These are phyloP conservation scores for Macrophya annulata DNA, from an alignment of 2,888 invertebrate genomes.

Conservation along the genomic window DNA sequence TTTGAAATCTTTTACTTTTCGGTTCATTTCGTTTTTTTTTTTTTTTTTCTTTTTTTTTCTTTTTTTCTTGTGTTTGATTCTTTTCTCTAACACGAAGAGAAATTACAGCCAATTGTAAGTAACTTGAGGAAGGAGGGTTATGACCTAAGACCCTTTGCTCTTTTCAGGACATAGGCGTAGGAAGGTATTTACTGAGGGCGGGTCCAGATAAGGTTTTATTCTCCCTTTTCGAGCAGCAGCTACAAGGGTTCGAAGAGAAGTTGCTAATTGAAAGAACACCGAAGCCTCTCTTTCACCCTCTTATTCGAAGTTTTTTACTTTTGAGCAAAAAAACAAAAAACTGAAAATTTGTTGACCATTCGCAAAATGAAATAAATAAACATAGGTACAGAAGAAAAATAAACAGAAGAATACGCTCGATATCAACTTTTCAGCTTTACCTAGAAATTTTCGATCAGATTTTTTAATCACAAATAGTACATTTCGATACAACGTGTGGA, in stretches of 20 bases:
- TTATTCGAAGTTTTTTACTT: neutral
- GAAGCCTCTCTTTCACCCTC: neutral
- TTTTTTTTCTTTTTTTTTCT: neutral
- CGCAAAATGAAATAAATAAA: neutral
- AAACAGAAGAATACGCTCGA: too few relatives aligned
- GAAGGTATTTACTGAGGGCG: neutral
- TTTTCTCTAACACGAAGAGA: neutral
- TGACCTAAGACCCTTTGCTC: slow-evolving; percentile 14
- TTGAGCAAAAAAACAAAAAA: neutral
- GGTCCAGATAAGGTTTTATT: slow-evolving; percentile 38
- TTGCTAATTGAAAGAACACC: slow-evolving; percentile 37
- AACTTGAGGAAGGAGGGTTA: neutral
- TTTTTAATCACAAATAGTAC: too few relatives aligned
- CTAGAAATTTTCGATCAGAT: too few relatives aligned
- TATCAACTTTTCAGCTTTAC: too few relatives aligned
- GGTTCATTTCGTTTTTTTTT: neutral
- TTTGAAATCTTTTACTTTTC: too few relatives aligned
- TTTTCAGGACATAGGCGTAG: neutral
- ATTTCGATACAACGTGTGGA: too few relatives aligned
- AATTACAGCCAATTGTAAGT: slow-evolving; percentile 6
- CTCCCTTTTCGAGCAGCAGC: neutral
- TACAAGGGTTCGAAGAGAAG: slow-evolving; percentile 20
- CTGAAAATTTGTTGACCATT: neutral
- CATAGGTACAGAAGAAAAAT: neutral
- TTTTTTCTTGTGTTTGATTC: neutral